A percentile compares a stretch with the other conserved stretches of the same genome.
These are phyloP conservation scores for Clavelina lepadiformis DNA, from an alignment of 23 tunicate genomes.

Conservation along the genomic window DNA sequence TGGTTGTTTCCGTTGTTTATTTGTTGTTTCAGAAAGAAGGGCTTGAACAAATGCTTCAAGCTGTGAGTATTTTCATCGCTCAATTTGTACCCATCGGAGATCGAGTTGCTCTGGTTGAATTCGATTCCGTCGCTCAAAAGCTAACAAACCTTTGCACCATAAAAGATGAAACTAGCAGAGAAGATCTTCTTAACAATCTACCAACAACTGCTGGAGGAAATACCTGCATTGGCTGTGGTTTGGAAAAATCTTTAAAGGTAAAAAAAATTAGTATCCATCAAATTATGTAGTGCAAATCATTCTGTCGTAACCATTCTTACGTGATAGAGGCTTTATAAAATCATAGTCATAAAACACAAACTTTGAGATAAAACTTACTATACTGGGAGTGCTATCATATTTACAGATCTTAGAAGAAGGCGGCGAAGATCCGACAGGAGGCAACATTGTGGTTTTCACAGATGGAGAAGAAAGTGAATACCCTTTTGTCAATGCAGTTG, in stretches of 20 bases:
- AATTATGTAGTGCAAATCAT: too few species aligned
- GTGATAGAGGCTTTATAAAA: too few species aligned
- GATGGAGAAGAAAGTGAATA: conserved; percentile 60
- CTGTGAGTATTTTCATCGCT: conserved; percentile 25
- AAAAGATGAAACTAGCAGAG: conserved; percentile 18
- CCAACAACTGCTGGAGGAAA: conserved; percentile 28
- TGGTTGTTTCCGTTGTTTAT: too few species aligned
- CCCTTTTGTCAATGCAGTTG: conserved; percentile 29
- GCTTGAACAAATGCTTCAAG: conserved; percentile 33
- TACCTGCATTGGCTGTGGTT: conserved; percentile 57
- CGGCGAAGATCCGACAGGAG: conserved; percentile 38
- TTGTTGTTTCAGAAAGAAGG: conserved; percentile 26
- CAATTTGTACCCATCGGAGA: conserved; percentile 24
- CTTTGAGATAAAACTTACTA: too few species aligned
- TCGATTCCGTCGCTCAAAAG: conserved; percentile 5
- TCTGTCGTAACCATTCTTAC: too few species aligned
- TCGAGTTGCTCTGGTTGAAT: conserved; percentile 41
- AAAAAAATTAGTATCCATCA: too few species aligned
- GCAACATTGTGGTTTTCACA: conserved; percentile 56
- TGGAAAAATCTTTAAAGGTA: conserved; percentile 20
- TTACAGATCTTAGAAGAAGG: conserved; percentile 24
- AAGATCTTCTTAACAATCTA: conserved; percentile 2
- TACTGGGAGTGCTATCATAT: too few species aligned
- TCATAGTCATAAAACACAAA: too few species aligned
- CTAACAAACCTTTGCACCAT: conserved; percentile 2